Evolutionary conservation across 1,140 invertebrate species (phyloP), one percentile per base, ranked within the genome.

Genomic region (Spodoptera litura): DNA sequence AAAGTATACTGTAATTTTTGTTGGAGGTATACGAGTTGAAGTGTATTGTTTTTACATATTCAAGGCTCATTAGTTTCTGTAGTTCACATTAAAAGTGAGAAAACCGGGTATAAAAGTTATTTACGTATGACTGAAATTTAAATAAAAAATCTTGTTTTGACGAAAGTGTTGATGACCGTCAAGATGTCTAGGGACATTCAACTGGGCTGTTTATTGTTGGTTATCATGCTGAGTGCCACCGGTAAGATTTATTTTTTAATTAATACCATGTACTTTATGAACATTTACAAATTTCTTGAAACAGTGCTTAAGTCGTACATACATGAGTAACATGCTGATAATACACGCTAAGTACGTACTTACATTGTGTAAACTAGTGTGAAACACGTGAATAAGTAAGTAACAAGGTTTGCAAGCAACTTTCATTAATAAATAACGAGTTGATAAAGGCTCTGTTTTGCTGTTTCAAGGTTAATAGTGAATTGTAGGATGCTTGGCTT

Each of bases 381-480:
- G 49, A 27, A 44, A 44, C 27, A 73, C 59, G 20, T 49, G 38
- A 59, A 44, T 73, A 59, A 73, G 13, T 59, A 59, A 58, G 27
- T 59, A 73, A 73, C 71, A 59, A 73, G 71, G 53, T 31, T 56
- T 74, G 56, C 73, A 31, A 53, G 73, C 58, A 75, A 75, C 58
- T 75, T 75, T 75, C 59, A 53, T 52, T 62, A 52, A 52, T 62
- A 52, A 62, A 51, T 49, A 62, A 52, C 11, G 25, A 62, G 38
- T 75, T 58, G 15, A 49, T 49, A 73, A 35, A 73, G 73, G 58
- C 53, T 75, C n/a, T 75, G 73, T 75, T 75, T 75, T 75, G 73
- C 58, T 53, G 58, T 61, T 61, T 53, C 73, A 75, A 75, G 73
- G 73, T 62, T 52, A 53, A 20, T 4, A 64, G 56, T 73, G 55